phyloP scores from a whole-genome alignment of 2,888 invertebrate genomes.

The Miltochrista miniata region DNA sequence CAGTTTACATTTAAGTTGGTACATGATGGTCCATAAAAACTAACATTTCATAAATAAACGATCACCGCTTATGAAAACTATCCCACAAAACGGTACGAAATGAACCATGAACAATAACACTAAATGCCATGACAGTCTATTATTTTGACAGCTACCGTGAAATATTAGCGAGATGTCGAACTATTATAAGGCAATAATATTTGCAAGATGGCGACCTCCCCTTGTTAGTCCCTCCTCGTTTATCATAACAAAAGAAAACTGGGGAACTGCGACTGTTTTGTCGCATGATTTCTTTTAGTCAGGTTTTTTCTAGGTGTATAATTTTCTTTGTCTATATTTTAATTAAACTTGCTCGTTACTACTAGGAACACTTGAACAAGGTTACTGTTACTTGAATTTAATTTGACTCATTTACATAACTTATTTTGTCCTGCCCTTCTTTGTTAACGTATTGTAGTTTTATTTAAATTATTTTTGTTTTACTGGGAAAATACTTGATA shows the following conservation, averaged over 20 bases:
- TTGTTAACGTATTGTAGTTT: too few species aligned
- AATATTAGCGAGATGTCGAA: slow-evolving; percentile 13
- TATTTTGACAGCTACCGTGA: slow-evolving; percentile 32
- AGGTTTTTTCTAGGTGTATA: slow-evolving; percentile 5
- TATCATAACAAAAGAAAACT: slow-evolving; percentile 37
- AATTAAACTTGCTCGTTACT: too few species aligned
- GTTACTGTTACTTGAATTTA: too few species aligned
- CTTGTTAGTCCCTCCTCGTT: slow-evolving; percentile 21
- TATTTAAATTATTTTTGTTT: too few species aligned
- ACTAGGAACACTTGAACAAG: too few species aligned
- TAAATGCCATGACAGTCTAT: slow-evolving; percentile 27
- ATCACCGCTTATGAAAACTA: background rate
- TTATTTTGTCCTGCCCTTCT: too few species aligned
- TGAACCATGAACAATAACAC: slow-evolving; percentile 41
- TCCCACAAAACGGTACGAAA: slow-evolving; percentile 21
- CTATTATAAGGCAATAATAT: slow-evolving; percentile 53
- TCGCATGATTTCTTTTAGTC: slow-evolving; percentile 10
- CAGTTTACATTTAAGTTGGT: too few species aligned
- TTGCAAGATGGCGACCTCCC: slow-evolving; percentile 45
- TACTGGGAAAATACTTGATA: too few species aligned
- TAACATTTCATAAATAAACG: background rate
- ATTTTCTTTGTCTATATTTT: background rate
- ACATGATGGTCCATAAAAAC: too few species aligned
- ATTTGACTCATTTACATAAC: too few species aligned
- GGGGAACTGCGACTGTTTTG: slow-evolving; percentile 13